Conservation (phyloP, 2,113 vertebrate species). For the Phocoena sinus region DNA sequence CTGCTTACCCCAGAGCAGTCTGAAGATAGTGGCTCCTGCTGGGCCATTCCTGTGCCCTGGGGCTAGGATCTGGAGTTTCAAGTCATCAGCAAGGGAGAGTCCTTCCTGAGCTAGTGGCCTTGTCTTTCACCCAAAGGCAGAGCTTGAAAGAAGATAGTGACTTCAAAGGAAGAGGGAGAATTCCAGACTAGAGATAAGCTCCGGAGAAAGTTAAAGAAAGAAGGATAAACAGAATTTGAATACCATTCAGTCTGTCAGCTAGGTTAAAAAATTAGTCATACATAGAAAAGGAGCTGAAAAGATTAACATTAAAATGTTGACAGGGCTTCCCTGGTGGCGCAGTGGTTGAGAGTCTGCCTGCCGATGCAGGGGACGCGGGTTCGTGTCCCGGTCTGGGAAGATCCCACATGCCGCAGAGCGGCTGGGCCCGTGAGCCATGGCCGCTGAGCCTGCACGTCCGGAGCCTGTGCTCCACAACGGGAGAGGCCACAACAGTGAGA, state of each 20-base stretch:
- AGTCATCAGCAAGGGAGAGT: not conserved
- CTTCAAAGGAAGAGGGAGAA: not conserved
- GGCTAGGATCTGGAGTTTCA: not conserved
- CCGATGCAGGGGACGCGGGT: too few species aligned
- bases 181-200: not conserved
- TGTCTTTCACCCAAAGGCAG: not conserved
- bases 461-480: too few species aligned
- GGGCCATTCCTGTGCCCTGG: not conserved
- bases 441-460: too few species aligned
- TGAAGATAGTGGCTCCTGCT: not conserved
- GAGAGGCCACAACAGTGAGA: too few species aligned
- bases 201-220: not conserved
- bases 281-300: not conserved
- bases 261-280: conserved; percentile 1
- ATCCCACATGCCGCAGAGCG: too few species aligned
- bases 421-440: too few species aligned
- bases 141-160: not conserved
- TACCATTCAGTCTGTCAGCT: not conserved
- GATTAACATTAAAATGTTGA: not conserved
- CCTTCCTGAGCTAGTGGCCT: not conserved
- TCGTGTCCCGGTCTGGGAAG: too few species aligned
- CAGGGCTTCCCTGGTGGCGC: too few species aligned
- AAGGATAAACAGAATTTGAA: not conserved
- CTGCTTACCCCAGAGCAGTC: not conserved
- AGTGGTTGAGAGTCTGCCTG: too few species aligned